These are phyloP conservation scores for Horisme vitalbata DNA, from an alignment of 2,888 invertebrate genomes.

Conservation along the genomic window DNA sequence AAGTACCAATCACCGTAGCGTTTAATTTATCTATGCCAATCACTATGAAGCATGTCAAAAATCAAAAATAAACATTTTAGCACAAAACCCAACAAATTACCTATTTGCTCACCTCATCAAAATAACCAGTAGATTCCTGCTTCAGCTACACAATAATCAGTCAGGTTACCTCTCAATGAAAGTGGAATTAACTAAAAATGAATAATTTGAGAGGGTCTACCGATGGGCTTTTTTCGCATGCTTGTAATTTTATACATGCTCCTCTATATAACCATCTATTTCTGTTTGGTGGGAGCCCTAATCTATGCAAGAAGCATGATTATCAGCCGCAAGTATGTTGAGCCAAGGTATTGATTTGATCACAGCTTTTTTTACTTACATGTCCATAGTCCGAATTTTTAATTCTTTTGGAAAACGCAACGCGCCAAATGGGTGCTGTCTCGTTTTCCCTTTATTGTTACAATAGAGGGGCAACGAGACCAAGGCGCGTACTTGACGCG, in stretches of 20 bases:
- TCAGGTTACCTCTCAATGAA: conserved; percentile 12
- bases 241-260: conserved; percentile 62
- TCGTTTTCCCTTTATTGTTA: too few species aligned
- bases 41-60: neutral
- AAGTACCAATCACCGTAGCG: too few species aligned
- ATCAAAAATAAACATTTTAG: too few species aligned
- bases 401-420: too few species aligned
- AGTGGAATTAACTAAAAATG: conserved; percentile 20
- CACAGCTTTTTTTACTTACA: neutral
- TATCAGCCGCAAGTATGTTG: conserved; percentile 51
- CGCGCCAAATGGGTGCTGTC: too few species aligned
- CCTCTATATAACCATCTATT: conserved; percentile 56
- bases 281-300: conserved; percentile 61
- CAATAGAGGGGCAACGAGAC: too few species aligned
- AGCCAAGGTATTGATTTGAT: conserved; percentile 16
- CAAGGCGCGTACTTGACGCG: too few species aligned
- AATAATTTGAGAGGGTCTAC: conserved; percentile 29
- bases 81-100: too few species aligned
- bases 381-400: too few species aligned
- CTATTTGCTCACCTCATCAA: neutral
- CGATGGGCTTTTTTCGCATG: conserved; percentile 61
- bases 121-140: neutral
- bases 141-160: neutral
- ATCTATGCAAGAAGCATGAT: conserved; percentile 59
- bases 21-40: too few species aligned